These are phyloP conservation scores for Tigriopus californicus DNA, from an alignment of 2,888 invertebrate species.

Conservation along the genomic window DNA sequence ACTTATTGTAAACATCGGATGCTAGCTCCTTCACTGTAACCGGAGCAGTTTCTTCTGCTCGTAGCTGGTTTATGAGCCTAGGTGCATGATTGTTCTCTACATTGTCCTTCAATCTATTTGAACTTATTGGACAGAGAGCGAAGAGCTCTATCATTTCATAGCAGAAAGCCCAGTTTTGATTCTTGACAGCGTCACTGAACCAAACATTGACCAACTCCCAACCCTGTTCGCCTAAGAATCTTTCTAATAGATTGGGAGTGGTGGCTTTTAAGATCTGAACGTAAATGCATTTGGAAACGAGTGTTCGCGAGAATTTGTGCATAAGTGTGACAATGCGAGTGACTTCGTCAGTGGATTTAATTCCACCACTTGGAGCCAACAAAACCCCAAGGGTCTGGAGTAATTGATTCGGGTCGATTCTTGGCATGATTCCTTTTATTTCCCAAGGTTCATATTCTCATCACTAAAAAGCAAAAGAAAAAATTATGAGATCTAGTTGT, in stretches of 20 bases:
- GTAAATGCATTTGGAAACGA: slow-evolving; percentile 29
- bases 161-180: slow-evolving; percentile 2
- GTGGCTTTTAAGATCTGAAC: slow-evolving; percentile 28
- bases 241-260: slow-evolving; percentile 25
- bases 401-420: slow-evolving; percentile 25
- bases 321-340: slow-evolving; percentile 27
- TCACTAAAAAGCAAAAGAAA: not conserved
- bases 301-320: slow-evolving; percentile 28
- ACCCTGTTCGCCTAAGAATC: slow-evolving; percentile 7
- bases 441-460: not conserved
- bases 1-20: not conserved
- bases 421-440: slow-evolving; percentile 21
- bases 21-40: not conserved
- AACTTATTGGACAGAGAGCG: slow-evolving; percentile 7
- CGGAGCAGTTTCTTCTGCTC: not conserved
- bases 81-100: slow-evolving; percentile 7
- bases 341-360: slow-evolving; percentile 26
- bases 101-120: not conserved
- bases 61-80: slow-evolving; percentile 7
- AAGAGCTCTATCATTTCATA: slow-evolving; percentile 8
- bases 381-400: slow-evolving; percentile 27
- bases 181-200: slow-evolving; percentile 9
- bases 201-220: slow-evolving; percentile 12
- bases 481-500: not conserved
- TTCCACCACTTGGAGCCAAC: slow-evolving; percentile 26